phyloP scores from a whole-genome alignment of 2,797 vertebrate genomes.

The Pelochelys cantorii region DNA sequence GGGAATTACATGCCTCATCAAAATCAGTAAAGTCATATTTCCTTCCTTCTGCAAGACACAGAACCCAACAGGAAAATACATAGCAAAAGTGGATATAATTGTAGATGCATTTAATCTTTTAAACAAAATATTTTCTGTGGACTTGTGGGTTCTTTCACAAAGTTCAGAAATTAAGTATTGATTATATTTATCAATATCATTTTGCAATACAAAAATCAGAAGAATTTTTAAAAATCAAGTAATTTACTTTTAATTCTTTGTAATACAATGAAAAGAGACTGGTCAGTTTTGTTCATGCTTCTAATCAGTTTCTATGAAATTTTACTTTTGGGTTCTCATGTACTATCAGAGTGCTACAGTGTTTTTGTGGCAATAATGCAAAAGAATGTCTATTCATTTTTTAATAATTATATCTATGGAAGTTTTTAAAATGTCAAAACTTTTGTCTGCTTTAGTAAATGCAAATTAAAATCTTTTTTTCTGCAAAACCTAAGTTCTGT shows the following conservation, averaged over 20 bases:
- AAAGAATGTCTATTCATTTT: not conserved
- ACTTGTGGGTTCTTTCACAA: not conserved
- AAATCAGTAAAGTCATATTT: not conserved
- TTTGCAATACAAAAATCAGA: not conserved
- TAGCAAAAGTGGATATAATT: not conserved
- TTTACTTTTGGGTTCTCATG: not conserved
- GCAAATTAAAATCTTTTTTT: not conserved
- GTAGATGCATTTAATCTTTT: not conserved
- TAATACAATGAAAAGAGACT: not conserved
- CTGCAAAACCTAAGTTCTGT: not conserved
- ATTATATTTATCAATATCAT: not conserved
- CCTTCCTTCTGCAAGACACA: not conserved
- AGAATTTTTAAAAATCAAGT: not conserved
- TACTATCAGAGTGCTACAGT: not conserved
- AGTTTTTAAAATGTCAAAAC: not conserved
- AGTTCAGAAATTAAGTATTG: not conserved
- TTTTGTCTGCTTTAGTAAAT: not conserved
- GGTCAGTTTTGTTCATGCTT: conserved; percentile 9
- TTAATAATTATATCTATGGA: not conserved
- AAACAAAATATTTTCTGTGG: not conserved
- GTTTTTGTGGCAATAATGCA: not conserved
- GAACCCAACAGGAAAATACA: not conserved
- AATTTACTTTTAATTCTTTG: not conserved
- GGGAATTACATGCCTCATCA: conserved; percentile 14
- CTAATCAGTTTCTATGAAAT: not conserved